Conservation (phyloP, 1,140 invertebrate genomes). For the Limonius californicus region DNA sequence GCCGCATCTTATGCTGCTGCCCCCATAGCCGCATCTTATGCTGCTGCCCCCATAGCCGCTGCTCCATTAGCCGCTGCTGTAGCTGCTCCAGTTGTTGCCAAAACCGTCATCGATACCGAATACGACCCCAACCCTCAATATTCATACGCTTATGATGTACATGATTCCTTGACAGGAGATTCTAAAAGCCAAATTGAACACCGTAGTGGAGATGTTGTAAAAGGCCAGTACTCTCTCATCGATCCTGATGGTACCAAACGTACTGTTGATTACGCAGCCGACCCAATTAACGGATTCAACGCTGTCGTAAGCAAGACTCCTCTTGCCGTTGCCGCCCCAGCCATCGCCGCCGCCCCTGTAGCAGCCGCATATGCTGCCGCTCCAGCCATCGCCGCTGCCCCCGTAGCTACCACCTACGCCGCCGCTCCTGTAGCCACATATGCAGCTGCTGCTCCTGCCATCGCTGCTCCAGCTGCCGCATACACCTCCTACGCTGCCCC, state of each 20-base stretch:
- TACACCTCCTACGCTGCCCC: constrained; percentile 7
- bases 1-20: constrained; percentile 23
- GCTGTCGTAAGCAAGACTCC: constrained; percentile 12
- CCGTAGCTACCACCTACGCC: constrained; percentile 2
- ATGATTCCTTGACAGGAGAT: constrained; percentile 55
- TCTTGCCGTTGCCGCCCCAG: background rate
- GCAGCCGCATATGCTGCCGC: background rate
- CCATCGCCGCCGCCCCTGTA: background rate
- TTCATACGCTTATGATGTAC: constrained; percentile 53
- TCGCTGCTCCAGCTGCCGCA: background rate
- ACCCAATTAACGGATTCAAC: constrained; percentile 10
- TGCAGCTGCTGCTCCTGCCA: background rate
- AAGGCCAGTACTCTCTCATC: constrained; percentile 58
- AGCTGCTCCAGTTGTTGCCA: constrained; percentile 33
- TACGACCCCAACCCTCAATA: constrained; percentile 52
- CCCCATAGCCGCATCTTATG: constrained; percentile 28
- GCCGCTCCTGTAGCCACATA: constrained; percentile 11
- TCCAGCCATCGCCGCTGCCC: background rate
- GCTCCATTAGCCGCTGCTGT: constrained; percentile 36
- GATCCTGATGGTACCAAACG: constrained; percentile 58
- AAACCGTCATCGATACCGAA: constrained; percentile 45
- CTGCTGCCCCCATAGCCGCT: constrained; percentile 32
- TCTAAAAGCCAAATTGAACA: constrained; percentile 54
- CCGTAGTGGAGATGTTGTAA: constrained; percentile 57
- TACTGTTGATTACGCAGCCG: constrained; percentile 42